phyloP scores from a whole-genome alignment of 1,140 invertebrate genomes.

The Tribolium castaneum region DNA sequence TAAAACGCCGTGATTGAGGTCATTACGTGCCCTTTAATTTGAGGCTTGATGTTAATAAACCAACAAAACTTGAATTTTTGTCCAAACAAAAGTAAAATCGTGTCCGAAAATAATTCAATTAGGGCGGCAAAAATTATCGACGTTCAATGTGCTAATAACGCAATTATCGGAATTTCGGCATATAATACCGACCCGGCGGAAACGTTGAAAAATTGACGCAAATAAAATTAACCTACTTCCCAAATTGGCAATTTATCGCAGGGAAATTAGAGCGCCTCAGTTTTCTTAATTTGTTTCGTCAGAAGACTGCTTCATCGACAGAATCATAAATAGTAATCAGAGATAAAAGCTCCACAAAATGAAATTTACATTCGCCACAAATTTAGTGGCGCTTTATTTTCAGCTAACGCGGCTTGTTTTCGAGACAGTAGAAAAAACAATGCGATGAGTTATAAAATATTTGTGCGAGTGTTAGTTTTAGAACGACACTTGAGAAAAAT shows the following conservation, averaged over 20 bases:
- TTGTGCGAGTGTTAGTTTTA: constrained; percentile 16
- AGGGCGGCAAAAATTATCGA: background rate
- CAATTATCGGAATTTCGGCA: constrained; percentile 17
- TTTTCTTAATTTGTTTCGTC: constrained; percentile 17
- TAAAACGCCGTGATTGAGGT: background rate
- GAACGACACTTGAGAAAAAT: constrained; percentile 29
- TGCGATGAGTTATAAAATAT: background rate
- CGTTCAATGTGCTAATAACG: background rate
- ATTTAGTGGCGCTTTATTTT: constrained; percentile 16
- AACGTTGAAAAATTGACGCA: constrained; percentile 2
- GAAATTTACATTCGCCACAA: background rate
- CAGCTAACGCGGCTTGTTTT: background rate
- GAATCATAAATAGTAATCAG: constrained; percentile 30
- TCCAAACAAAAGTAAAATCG: no score
- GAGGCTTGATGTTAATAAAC: background rate
- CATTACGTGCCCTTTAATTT: background rate
- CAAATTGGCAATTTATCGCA: background rate
- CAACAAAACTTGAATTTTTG: background rate
- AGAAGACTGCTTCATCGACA: constrained; percentile 14
- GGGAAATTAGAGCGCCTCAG: background rate
- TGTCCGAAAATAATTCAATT: background rate
- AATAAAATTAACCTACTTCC: background rate
- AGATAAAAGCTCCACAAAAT: constrained; percentile 11
- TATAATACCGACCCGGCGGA: background rate
- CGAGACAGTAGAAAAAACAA: background rate